Percentiles rank a stretch among this genome's conserved stretches.
Evolutionary conservation across 2,797 vertebrate species (phyloP).

Genomic region (Leucoraja ocellata): DNA sequence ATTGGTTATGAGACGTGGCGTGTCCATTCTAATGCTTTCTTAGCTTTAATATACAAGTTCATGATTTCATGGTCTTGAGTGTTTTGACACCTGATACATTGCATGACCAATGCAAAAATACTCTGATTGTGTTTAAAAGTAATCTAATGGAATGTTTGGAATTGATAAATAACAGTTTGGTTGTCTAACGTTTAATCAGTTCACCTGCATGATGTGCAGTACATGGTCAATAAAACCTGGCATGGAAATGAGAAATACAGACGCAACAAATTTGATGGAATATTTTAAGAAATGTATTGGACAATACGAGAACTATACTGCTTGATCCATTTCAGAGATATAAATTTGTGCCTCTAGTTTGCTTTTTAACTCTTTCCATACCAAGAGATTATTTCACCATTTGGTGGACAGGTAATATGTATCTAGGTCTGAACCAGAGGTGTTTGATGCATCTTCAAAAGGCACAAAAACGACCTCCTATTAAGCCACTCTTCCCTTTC

Average conservation of each 20-base stretch:
- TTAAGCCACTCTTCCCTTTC: neutral
- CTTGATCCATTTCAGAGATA: neutral
- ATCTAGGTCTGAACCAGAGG: neutral
- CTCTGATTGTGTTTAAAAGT: neutral
- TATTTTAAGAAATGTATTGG: neutral
- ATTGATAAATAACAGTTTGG: neutral
- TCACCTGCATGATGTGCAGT: neutral
- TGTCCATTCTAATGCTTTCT: neutral
- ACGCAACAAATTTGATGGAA: constrained; percentile 13
- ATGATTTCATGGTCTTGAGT: neutral
- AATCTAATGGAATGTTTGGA: constrained; percentile 24
- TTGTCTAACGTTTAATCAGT: neutral
- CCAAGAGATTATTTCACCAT: neutral
- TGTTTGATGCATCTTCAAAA: neutral
- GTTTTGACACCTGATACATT: neutral
- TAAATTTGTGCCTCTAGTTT: neutral
- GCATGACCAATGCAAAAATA: constrained; percentile 19
- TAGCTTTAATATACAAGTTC: neutral
- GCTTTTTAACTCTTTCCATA: neutral
- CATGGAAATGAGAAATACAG: constrained; percentile 11
- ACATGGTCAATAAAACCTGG: constrained; percentile 24
- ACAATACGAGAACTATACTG: neutral
- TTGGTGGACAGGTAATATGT: neutral
- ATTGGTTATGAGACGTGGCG: neutral
- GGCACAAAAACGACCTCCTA: neutral